These are phyloP conservation scores for Reinhardtius hippoglossoides DNA, from an alignment of 2,113 vertebrate species.

Conservation along the genomic window DNA sequence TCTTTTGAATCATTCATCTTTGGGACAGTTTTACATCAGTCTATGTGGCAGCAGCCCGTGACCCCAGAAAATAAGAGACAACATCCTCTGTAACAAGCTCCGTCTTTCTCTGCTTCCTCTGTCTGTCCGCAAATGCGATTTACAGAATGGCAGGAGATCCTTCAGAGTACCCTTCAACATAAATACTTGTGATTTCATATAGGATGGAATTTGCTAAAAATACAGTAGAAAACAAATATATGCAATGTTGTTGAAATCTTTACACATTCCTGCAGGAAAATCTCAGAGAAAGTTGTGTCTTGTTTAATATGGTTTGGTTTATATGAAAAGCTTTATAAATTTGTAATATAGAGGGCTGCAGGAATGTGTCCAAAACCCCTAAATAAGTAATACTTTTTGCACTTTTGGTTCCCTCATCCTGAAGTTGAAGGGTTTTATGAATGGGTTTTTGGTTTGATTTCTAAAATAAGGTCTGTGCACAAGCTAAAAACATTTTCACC, in stretches of 20 bases:
- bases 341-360: too few species aligned
- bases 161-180: background rate
- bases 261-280: background rate
- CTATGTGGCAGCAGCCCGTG: conserved; percentile 29
- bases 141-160: background rate
- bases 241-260: too few species aligned
- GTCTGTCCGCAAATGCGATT: background rate
- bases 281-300: background rate
- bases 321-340: too few species aligned
- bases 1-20: conserved; percentile 55
- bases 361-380: too few species aligned
- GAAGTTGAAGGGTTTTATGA: too few species aligned
- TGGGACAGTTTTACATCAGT: conserved; percentile 35
- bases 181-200: background rate
- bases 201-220: background rate
- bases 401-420: too few species aligned
- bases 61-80: conserved; percentile 3
- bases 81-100: conserved; percentile 1
- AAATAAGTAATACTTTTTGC: too few species aligned
- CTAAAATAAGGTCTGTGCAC: too few species aligned
- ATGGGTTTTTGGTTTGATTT: too few species aligned
- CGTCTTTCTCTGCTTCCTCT: background rate
- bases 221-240: background rate
- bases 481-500: too few species aligned
- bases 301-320: too few species aligned